Conservation (phyloP, 2,888 invertebrate genomes). For the Drosophila monieri region DNA sequence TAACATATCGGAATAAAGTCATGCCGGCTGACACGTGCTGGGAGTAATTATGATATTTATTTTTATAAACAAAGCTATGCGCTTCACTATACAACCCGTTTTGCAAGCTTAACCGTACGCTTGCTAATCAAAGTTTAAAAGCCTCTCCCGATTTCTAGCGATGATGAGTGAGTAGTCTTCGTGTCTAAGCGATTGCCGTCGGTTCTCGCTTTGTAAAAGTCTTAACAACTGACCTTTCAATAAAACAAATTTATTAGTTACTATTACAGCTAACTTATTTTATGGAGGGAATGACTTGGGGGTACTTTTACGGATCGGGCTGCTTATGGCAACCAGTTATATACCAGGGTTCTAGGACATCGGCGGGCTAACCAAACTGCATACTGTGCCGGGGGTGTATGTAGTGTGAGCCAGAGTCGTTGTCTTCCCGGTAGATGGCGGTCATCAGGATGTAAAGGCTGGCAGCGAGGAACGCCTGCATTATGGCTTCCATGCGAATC, state of each 20-base stretch:
- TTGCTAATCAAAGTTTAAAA: constrained; percentile 16
- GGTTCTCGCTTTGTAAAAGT: neutral
- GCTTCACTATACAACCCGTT: constrained; percentile 19
- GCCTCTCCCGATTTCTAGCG: neutral
- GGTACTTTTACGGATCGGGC: neutral
- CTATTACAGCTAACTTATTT: neutral
- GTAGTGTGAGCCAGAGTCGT: constrained; percentile 55
- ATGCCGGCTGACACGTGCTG: constrained; percentile 18
- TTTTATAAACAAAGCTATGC: constrained; percentile 15
- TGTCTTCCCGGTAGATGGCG: constrained; percentile 55
- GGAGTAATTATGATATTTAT: constrained; percentile 10
- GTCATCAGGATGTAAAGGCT: constrained; percentile 54
- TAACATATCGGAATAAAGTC: neutral
- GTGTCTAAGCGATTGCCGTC: neutral
- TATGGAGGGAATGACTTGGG: neutral
- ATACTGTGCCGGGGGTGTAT: constrained; percentile 57
- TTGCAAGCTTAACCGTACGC: neutral
- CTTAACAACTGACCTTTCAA: neutral
- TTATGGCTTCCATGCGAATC: constrained; percentile 10
- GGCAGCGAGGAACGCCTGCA: constrained; percentile 37
- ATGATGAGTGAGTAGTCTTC: neutral
- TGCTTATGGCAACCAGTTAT: constrained; percentile 15
- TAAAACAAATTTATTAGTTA: neutral
- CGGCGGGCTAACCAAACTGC: constrained; percentile 32
- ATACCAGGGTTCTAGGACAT: neutral